Evolutionary conservation across 2,113 vertebrate genomes (phyloP), one percentile per base, ranked within the genome.

Genomic region (Camelus bactrianus): DNA sequence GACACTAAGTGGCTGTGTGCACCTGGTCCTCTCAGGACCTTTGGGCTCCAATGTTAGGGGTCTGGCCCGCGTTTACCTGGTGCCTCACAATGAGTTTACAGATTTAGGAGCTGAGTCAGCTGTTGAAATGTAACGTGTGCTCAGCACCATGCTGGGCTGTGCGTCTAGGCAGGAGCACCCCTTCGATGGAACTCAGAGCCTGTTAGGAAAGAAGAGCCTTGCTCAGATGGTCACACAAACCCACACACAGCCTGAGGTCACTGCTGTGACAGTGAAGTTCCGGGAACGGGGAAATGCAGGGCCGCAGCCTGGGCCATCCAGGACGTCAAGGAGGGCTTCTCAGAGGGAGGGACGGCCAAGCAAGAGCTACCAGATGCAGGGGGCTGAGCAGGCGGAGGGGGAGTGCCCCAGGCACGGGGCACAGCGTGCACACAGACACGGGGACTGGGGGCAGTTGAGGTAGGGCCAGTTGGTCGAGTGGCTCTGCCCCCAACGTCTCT

Each of bases 401-500:
- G 48, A 48, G 48, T 0, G 1, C 35, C 14, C 54, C 35, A 19
- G 48, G 30, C 8, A 3, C 1, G 1, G 35, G 48, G 17, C n/a
- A 22, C 8, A 26, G 38, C 8, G 1, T 13, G 8, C 0, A 0
- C 14, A 16, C 16, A 10, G 26, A 62, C 65, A 1, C 1, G 1
- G 30, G 35, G 32, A 38, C 32, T 35, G 52, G n/a, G 76, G 13
- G 16, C 10, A 6, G 19, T 4, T 0, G 26, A 22, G 13, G 17
- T 13, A 15, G 3, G 0, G 13, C 56, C 15, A 42, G 88, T 15
- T 0, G 1, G 64, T 30, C 2, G 0, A 15, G 73, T 5, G 19
- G 22, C 17, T 54, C 82, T 56, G 70, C 50, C 38, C n/a, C 80
- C 13, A 6, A 32, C 24, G 2, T 35, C 64, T 35, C 35, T 28